Evolutionary conservation across 2,888 invertebrate species (phyloP).

Genomic region (Eupithecia subfuscata): DNA sequence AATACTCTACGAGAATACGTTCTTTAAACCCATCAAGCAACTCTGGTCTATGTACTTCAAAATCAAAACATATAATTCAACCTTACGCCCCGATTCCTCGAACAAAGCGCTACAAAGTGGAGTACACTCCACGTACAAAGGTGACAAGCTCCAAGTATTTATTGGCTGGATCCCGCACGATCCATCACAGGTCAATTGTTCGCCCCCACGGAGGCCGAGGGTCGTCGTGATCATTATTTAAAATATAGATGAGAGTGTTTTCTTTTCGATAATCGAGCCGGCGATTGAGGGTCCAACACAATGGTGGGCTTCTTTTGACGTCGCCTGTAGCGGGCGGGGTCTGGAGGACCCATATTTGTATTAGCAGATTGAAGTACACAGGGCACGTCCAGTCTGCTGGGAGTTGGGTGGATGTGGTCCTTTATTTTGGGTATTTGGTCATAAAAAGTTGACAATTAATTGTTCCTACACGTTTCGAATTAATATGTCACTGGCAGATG

Average conservation of each 20-base stretch:
- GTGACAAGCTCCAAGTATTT: slow-evolving; percentile 68
- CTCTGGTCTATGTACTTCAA: background rate
- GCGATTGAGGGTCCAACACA: slow-evolving; percentile 79
- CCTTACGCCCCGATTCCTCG: slow-evolving; percentile 22
- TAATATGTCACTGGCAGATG: background rate
- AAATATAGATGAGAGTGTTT: slow-evolving; percentile 84
- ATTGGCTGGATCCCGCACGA: slow-evolving; percentile 73
- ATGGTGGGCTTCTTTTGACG: slow-evolving; percentile 71
- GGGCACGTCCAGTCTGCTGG: slow-evolving; percentile 61
- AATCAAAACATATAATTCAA: slow-evolving; percentile 17
- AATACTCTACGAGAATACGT: background rate
- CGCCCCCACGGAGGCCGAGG: slow-evolving; percentile 44
- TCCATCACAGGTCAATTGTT: slow-evolving; percentile 77
- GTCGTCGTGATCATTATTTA: slow-evolving; percentile 80
- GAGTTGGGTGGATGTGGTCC: slow-evolving; percentile 53
- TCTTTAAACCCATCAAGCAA: background rate
- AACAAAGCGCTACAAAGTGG: slow-evolving; percentile 36
- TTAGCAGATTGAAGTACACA: slow-evolving; percentile 78
- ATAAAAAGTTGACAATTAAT: background rate
- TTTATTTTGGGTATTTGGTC: slow-evolving; percentile 49
- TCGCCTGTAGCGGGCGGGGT: slow-evolving; percentile 70
- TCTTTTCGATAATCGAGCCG: slow-evolving; percentile 83
- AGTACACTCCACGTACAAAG: slow-evolving; percentile 45
- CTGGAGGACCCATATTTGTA: slow-evolving; percentile 77
- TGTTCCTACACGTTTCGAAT: background rate